Evolutionary conservation across 2,113 vertebrate species (phyloP).

Genomic region (Callipepla californica): DNA sequence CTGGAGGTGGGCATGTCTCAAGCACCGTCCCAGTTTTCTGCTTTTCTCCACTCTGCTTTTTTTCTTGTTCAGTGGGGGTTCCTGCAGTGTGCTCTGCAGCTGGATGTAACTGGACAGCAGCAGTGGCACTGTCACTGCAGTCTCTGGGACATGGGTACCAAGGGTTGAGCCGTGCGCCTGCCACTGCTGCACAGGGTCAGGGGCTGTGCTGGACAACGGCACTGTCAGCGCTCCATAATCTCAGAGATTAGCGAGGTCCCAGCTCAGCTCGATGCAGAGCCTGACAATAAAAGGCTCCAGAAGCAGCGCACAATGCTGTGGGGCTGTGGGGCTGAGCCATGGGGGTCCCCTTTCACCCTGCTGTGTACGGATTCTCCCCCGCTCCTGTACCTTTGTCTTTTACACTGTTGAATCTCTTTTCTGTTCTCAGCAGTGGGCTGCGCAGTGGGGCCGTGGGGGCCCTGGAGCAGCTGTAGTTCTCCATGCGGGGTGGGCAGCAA

Average conservation of each 20-base stretch:
- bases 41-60: neutral
- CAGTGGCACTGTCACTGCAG: fast-evolving
- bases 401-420: neutral
- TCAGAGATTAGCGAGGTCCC: constrained; percentile 47
- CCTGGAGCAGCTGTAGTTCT: constrained; percentile 86
- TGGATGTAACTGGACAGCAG: fast-evolving
- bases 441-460: constrained; percentile 84
- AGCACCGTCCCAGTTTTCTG: neutral
- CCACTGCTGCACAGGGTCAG: fast-evolving
- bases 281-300: neutral
- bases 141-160: neutral
- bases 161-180: fast-evolving
- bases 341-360: neutral
- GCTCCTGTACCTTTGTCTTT: neutral
- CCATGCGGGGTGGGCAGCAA: constrained; percentile 83
- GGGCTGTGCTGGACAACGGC: neutral
- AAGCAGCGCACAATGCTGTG: neutral
- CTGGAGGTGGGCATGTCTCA: neutral
- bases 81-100: neutral
- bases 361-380: no score
- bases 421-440: constrained; percentile 82
- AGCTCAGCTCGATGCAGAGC: constrained; percentile 46
- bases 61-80: no score
- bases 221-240: constrained; percentile 61
- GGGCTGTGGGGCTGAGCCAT: neutral